A percentile compares a stretch with the other conserved stretches of the same genome.
phyloP scores from a whole-genome alignment of 2,113 vertebrate species.

The Caloenas nicobarica region DNA sequence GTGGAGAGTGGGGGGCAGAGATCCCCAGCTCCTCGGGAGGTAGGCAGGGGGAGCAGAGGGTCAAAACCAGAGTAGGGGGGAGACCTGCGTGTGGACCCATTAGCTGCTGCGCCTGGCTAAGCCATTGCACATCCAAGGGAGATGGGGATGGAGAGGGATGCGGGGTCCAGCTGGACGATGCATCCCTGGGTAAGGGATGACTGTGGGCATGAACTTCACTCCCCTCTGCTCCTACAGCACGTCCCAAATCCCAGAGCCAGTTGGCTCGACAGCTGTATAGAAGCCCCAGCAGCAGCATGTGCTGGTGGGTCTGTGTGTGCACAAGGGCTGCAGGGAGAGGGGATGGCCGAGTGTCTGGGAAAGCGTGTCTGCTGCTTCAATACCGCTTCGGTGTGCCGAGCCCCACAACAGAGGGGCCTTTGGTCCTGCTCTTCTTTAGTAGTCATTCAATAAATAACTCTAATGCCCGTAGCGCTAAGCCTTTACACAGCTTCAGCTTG shows the following conservation, averaged over 20 bases:
- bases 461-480: slow-evolving; percentile 3
- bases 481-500: not conserved
- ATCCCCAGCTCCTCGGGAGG: not conserved
- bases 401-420: not conserved
- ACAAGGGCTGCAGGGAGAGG: not conserved
- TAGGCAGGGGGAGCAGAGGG: not conserved
- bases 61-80: not conserved
- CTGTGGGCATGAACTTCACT: not conserved
- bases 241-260: not conserved
- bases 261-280: not conserved
- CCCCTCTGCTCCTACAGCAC: not conserved
- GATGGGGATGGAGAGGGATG: not conserved
- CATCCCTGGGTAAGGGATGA: not conserved
- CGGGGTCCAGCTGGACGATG: not conserved
- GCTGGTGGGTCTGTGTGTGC: not conserved
- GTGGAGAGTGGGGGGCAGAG: not conserved
- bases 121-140: accelerated
- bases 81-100: not conserved
- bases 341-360: accelerated
- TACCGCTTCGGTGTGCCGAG: not conserved
- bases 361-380: not conserved
- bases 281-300: accelerated
- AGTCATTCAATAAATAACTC: slow-evolving; percentile 60
- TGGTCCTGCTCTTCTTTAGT: slow-evolving; percentile 47
- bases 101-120: not conserved